These are phyloP conservation scores for Pseudorhombus dupliciocellatus DNA, from an alignment of 2,113 vertebrate genomes.

Conservation along the genomic window DNA sequence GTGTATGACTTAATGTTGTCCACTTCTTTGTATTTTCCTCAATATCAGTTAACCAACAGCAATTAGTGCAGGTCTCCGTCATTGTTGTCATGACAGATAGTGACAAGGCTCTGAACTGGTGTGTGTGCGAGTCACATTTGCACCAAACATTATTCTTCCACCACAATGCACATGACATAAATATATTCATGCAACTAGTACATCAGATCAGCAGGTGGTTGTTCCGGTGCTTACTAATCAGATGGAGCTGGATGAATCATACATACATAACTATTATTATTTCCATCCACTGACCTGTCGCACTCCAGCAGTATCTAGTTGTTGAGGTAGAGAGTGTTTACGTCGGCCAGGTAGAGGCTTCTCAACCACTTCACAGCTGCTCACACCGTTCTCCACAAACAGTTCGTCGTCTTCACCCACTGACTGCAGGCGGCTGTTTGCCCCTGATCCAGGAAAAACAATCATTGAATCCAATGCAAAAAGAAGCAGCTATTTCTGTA, in stretches of 20 bases:
- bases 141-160: no score
- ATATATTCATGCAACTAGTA: not conserved
- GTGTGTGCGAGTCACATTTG: not conserved
- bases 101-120: slow-evolving; percentile 21
- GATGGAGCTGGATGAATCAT: no score
- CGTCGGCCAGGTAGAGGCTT: slow-evolving; percentile 85
- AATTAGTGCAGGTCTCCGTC: slow-evolving; percentile 14
- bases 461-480: not conserved
- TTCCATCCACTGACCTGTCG: slow-evolving; percentile 85
- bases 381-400: slow-evolving; percentile 85
- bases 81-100: slow-evolving; percentile 15
- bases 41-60: not conserved
- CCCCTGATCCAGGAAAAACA: slow-evolving; percentile 73
- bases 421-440: slow-evolving; percentile 88
- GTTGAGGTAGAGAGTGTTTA: slow-evolving; percentile 95
- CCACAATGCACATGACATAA: no score
- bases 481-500: not conserved
- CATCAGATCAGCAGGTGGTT: not conserved
- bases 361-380: slow-evolving; percentile 77
- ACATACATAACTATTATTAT: no score
- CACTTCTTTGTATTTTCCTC: not conserved
- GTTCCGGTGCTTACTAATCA: no score
- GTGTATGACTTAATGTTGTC: not conserved
- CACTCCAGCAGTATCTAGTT: slow-evolving; percentile 84
- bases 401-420: slow-evolving; percentile 96